Conservation (phyloP, 2,113 vertebrate species). For the Mus pahari region DNA sequence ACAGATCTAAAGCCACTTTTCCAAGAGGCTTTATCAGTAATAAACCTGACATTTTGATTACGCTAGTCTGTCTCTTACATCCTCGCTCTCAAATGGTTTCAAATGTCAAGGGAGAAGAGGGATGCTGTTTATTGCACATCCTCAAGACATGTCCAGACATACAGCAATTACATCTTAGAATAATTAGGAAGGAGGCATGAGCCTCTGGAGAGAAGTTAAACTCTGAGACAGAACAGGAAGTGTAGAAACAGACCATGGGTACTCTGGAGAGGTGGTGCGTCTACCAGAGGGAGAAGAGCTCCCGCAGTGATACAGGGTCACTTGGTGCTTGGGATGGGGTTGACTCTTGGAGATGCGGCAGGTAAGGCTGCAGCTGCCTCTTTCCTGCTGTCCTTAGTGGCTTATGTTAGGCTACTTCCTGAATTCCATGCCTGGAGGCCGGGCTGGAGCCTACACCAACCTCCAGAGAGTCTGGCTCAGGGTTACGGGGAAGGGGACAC, state of each 20-base stretch:
- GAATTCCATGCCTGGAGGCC: not conserved
- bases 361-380: not conserved
- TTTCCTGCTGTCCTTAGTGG: not conserved
- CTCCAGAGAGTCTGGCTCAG: not conserved
- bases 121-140: slow-evolving; percentile 27
- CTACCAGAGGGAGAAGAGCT: not conserved
- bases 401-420: slow-evolving; percentile 1
- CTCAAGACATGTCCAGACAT: slow-evolving; percentile 15
- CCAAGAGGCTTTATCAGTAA: slow-evolving; percentile 67
- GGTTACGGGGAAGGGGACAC: not conserved
- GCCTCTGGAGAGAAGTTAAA: slow-evolving; percentile 5
- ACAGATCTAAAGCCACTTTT: slow-evolving; percentile 67
- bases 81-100: slow-evolving; percentile 52
- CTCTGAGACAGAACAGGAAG: not conserved
- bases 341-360: not conserved
- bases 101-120: slow-evolving; percentile 33
- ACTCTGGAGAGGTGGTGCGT: not conserved
- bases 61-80: slow-evolving; percentile 51
- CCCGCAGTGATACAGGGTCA: not conserved
- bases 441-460: not conserved
- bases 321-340: not conserved
- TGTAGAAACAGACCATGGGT: not conserved
- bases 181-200: slow-evolving; percentile 35
- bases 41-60: slow-evolving; percentile 68
- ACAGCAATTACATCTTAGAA: slow-evolving; percentile 10